Evolutionary conservation across 2,888 invertebrate genomes (phyloP).

Genomic region (Zaprionus bogoriensis): DNA sequence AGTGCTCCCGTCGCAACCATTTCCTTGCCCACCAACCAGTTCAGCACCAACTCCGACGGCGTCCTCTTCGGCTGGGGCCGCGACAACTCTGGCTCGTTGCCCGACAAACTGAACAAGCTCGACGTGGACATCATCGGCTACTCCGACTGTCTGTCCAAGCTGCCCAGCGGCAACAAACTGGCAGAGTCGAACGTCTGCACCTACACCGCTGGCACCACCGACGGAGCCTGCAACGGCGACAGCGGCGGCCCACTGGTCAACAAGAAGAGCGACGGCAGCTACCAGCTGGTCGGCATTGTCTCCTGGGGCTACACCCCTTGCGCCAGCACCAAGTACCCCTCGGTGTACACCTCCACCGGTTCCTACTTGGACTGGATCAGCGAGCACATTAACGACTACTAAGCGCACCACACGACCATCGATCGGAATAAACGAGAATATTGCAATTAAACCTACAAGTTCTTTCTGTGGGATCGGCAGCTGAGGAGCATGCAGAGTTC

Average conservation of each 20-base stretch:
- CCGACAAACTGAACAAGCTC: slow-evolving; percentile 72
- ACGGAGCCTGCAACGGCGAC: slow-evolving; percentile 83
- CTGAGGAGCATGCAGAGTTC: too few relatives aligned
- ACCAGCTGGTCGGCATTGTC: slow-evolving; percentile 82
- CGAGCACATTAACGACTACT: slow-evolving; percentile 23
- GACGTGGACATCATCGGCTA: slow-evolving; percentile 60
- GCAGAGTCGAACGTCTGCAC: slow-evolving; percentile 69
- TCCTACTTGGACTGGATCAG: slow-evolving; percentile 79
- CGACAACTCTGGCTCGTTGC: slow-evolving; percentile 58
- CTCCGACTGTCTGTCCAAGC: slow-evolving; percentile 33
- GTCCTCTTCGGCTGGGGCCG: slow-evolving; percentile 79
- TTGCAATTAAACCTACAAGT: background rate
- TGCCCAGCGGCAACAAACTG: slow-evolving; percentile 61
- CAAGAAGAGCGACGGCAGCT: slow-evolving; percentile 9
- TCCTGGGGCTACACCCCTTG: slow-evolving; percentile 84
- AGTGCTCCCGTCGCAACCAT: slow-evolving; percentile 58
- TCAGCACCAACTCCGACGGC: slow-evolving; percentile 48
- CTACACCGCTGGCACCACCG: slow-evolving; percentile 69
- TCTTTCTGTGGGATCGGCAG: too few relatives aligned
- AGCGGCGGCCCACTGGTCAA: slow-evolving; percentile 80
- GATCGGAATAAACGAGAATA: background rate
- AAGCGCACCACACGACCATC: background rate
- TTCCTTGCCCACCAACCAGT: slow-evolving; percentile 52
- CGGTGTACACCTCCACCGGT: slow-evolving; percentile 82
- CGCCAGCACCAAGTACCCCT: slow-evolving; percentile 79